A percentile compares a stretch with the other conserved stretches of the same genome.
Evolutionary conservation across 1,140 invertebrate genomes (phyloP).

Genomic region (Pachyrhynchus sulphureomaculatus): DNA sequence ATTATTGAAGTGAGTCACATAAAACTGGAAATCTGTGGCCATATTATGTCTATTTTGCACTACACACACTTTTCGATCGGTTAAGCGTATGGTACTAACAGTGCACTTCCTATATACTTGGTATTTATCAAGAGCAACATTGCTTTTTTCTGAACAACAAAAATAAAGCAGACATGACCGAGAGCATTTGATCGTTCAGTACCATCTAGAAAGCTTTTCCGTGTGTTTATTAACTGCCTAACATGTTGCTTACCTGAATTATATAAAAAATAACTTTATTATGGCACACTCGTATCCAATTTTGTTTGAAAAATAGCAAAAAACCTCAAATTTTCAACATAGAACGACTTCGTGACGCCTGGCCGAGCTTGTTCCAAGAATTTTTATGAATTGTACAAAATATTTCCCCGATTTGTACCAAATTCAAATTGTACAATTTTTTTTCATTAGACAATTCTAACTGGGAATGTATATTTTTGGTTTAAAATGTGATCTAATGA

Average conservation of each 20-base stretch:
- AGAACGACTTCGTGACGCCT: conserved; percentile 30
- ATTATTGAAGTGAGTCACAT: conserved; percentile 47
- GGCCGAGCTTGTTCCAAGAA: conserved; percentile 6
- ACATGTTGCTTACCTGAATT: conserved; percentile 23
- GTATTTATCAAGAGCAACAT: conserved; percentile 41
- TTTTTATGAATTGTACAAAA: conserved; percentile 1
- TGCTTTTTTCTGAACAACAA: conserved; percentile 41
- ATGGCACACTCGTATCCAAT: conserved; percentile 9
- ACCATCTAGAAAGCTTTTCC: conserved; percentile 4
- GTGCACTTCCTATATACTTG: conserved; percentile 32
- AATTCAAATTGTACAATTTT: too few relatives aligned
- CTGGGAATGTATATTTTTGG: too few relatives aligned
- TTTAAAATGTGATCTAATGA: too few relatives aligned
- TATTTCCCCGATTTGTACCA: not conserved
- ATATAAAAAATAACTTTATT: conserved; percentile 18
- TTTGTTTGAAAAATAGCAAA: conserved; percentile 23
- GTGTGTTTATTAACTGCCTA: not conserved
- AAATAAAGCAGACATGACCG: conserved; percentile 42
- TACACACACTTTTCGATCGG: conserved; percentile 28
- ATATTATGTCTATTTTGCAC: conserved; percentile 24
- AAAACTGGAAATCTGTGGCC: conserved; percentile 47
- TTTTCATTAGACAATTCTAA: too few relatives aligned
- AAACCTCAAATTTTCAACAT: conserved; percentile 10
- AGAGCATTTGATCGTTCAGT: conserved; percentile 29
- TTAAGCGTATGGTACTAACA: conserved; percentile 33